A percentile compares a stretch with the other conserved stretches of the same genome.
These are phyloP conservation scores for Ctenicera cuprea DNA, from an alignment of 2,888 invertebrate genomes.

Conservation along the genomic window DNA sequence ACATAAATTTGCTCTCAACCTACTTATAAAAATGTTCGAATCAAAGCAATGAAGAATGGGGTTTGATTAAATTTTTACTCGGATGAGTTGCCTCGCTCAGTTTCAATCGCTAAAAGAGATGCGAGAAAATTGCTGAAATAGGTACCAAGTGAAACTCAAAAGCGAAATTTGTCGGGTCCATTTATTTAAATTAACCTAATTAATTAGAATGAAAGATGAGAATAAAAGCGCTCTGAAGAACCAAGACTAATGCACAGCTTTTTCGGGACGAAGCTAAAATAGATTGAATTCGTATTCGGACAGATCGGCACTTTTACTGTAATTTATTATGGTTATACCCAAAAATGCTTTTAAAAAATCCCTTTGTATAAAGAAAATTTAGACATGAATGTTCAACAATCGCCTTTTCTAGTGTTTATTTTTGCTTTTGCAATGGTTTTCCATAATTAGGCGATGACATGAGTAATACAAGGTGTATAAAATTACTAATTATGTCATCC, in stretches of 20 bases:
- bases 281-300: conserved; percentile 40
- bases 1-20: conserved; percentile 12
- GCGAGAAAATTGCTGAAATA: background rate
- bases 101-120: background rate
- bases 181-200: conserved; percentile 46
- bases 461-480: background rate
- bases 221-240: conserved; percentile 36
- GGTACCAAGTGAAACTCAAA: background rate
- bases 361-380: background rate
- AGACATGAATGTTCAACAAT: too few species aligned
- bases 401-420: too few species aligned
- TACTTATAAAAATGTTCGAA: background rate
- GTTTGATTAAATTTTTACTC: conserved; percentile 6
- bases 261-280: conserved; percentile 33
- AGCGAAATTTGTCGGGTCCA: conserved; percentile 20
- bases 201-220: conserved; percentile 42
- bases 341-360: conserved; percentile 20
- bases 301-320: conserved; percentile 34
- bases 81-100: background rate
- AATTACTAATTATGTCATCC: background rate
- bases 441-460: too few species aligned
- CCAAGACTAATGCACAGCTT: conserved; percentile 39
- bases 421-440: too few species aligned
- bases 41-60: background rate
- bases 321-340: conserved; percentile 34